phyloP scores from a whole-genome alignment of 2,113 vertebrate genomes.

The Tachysurus fulvidraco region DNA sequence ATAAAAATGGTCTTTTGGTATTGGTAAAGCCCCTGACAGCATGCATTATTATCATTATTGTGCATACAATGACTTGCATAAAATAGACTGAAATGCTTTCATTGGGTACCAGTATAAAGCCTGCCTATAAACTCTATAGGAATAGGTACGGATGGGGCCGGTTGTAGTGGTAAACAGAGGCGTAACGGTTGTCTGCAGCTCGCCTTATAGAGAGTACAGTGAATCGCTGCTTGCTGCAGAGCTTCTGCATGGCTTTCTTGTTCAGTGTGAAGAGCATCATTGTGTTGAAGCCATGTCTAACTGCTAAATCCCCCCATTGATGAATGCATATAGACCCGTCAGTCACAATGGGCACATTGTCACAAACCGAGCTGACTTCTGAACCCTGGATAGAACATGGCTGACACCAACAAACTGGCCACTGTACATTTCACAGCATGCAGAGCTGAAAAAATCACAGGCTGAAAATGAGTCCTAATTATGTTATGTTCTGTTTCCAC shows the following conservation, averaged over 20 bases:
- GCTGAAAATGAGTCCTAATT: constrained; percentile 25
- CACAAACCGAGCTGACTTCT: constrained; percentile 68
- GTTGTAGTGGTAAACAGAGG: constrained; percentile 30
- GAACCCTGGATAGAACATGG: constrained; percentile 70
- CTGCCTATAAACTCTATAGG: background rate
- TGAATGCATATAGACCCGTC: constrained; percentile 72
- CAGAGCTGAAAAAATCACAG: constrained; percentile 43
- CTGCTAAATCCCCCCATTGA: constrained; percentile 79
- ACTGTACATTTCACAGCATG: constrained; percentile 51
- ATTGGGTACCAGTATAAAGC: background rate
- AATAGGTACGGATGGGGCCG: constrained; percentile 1
- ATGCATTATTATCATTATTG: background rate
- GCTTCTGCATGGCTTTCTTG: constrained; percentile 64
- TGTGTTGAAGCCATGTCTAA: constrained; percentile 72
- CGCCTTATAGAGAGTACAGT: constrained; percentile 32
- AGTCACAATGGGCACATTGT: constrained; percentile 75
- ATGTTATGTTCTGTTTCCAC: constrained; percentile 32
- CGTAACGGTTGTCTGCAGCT: background rate
- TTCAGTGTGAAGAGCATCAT: constrained; percentile 74
- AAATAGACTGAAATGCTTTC: background rate
- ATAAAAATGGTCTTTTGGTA: background rate
- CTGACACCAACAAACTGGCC: constrained; percentile 68
- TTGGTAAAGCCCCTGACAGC: background rate
- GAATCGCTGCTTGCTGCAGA: constrained; percentile 43
- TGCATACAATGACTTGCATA: background rate